Percentiles rank a stretch among this genome's conserved stretches.
phyloP scores from a whole-genome alignment of 2,797 vertebrate species.

The Mycteria americana region DNA sequence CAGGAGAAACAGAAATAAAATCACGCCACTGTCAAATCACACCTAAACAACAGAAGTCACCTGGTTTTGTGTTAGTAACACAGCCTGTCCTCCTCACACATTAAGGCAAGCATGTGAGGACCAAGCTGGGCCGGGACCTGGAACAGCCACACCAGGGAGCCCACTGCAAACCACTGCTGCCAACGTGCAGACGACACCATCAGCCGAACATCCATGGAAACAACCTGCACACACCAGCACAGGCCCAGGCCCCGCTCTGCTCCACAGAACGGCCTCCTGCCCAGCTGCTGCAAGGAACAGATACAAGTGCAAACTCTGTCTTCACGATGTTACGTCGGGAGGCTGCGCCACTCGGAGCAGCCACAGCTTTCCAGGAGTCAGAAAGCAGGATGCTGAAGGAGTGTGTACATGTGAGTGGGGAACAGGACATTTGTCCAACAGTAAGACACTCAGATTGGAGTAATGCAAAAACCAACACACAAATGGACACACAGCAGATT shows the following conservation, averaged over 20 bases:
- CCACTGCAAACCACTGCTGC: not conserved
- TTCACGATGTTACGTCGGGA: not conserved
- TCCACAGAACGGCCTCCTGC: not conserved
- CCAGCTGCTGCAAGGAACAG: not conserved
- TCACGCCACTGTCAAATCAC: not conserved
- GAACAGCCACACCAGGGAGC: not conserved
- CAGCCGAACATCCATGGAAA: not conserved
- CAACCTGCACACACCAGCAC: not conserved
- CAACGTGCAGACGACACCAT: not conserved
- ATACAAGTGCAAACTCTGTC: not conserved
- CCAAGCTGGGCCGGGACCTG: not conserved
- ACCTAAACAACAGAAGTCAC: not conserved
- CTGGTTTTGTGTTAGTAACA: not conserved
- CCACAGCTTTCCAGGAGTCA: not conserved
- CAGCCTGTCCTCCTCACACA: not conserved
- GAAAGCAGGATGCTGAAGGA: not conserved
- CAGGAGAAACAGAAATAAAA: not conserved
- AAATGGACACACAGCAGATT: slow-evolving; percentile 19
- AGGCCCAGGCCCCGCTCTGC: not conserved
- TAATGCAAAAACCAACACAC: slow-evolving; percentile 48
- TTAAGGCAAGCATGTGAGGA: not conserved
- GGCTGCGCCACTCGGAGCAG: not conserved
- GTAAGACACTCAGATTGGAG: slow-evolving; percentile 8
- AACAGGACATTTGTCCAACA: not conserved
- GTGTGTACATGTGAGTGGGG: not conserved